Evolutionary conservation across 64 coral and sea anemone genomes (phyloP), one percentile per base, ranked within the genome.

Genomic region (Stichodactyla helianthus): DNA sequence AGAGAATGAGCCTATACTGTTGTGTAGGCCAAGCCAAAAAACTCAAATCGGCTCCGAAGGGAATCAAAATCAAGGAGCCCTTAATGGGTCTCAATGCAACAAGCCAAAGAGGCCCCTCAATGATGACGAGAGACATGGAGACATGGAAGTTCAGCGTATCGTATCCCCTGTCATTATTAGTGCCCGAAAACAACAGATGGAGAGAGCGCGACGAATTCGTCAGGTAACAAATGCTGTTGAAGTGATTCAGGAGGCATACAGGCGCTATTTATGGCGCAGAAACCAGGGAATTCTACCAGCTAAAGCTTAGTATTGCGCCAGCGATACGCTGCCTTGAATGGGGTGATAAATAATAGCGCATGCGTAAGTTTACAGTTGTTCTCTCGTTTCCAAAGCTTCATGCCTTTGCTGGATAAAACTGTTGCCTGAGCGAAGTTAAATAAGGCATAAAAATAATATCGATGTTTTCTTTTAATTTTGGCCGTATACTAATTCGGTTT

Each of bases 171-270:
- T 5, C 15, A 25, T 84, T 18, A 58, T 63, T 27, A 50, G 53
- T 20, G 54, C 59, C 5, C 44, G 83, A 19, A 84, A 63, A 23
- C 54, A 84, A 23, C 83, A 84, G 57, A 35, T 84, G 0, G 83
- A 84, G n/a, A 84, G 83, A 51, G 83, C n/a, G 26, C 17, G 13
- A 59, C 83, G 83, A 8, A 84, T 84, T 59, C 83, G 83, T 1
- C 44, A 62, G 15, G 59, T 84, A 16, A 84, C 83, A 17, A 55
- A 25, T 59, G 83, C 83, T 84, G 83, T 84, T 51, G 31, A 57
- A 62, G 55, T 84, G 14, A 84, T 84, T 44, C 83, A 84, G 13
- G 59, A 6, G 27, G 83, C 83, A 5, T 84, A 25, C 13, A 84
- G 59, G 18, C 17, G 83, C 6, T 63, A 84, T 63, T 0, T 52